Evolutionary conservation across 1,140 invertebrate species (phyloP).

Genomic region (Tetranychus urticae): DNA sequence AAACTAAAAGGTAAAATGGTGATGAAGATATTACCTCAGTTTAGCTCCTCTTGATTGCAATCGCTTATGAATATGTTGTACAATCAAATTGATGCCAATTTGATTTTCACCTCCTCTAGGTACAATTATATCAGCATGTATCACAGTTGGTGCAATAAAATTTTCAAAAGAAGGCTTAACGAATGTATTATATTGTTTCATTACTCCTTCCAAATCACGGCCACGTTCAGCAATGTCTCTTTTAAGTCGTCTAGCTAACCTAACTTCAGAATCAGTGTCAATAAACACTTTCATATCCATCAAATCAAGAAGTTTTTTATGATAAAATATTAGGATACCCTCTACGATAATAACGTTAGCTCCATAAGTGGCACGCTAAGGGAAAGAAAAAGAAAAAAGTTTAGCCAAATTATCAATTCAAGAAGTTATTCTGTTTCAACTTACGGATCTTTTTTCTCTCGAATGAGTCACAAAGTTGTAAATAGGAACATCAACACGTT

Average conservation of each 20-base stretch:
- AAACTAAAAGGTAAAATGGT: too few relatives aligned
- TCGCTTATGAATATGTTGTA: conserved; percentile 88
- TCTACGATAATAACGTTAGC: conserved; percentile 99
- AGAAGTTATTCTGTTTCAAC: not conserved
- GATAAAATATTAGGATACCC: conserved; percentile 86
- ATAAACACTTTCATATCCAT: conserved; percentile 94
- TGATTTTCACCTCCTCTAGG: conserved; percentile 68
- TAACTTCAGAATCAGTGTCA: conserved; percentile 89
- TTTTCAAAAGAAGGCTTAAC: conserved; percentile 92
- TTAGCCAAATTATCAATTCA: not conserved
- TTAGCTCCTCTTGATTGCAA: conserved; percentile 76
- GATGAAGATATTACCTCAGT: conserved; percentile 28
- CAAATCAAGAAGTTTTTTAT: conserved; percentile 55
- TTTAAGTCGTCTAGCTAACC: conserved; percentile 61
- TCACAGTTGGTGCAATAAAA: conserved; percentile 72
- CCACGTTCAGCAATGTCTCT: conserved; percentile 84
- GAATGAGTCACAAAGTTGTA: conserved; percentile 94
- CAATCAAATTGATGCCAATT: conserved; percentile 89
- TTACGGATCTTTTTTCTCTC: conserved; percentile 57
- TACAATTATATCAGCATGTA: conserved; percentile 32
- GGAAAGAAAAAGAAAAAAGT: conserved; percentile 1
- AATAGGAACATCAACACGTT: conserved; percentile 88
- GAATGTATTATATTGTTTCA: conserved; percentile 86
- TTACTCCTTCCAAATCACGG: conserved; percentile 74
- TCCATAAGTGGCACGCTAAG: conserved; percentile 93